Base-by-base conservation (phyloP, 2,888 invertebrate species). In the Thecocarcelia acutangulata region DNA sequence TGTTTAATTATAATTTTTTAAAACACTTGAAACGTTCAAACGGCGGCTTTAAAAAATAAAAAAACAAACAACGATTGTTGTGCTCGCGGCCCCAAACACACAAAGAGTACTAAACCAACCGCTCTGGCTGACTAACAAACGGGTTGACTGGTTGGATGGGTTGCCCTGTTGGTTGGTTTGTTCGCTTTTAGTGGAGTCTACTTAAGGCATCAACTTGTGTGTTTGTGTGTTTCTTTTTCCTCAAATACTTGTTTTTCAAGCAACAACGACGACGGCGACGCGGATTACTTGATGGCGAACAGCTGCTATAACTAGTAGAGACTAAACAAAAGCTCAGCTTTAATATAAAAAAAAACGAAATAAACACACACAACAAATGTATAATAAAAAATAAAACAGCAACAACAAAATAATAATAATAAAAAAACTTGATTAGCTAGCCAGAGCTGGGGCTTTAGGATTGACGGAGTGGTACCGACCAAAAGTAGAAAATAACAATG, bases 361-460 rank as follows among this genome's bases (percentile, higher is more conserved):
- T 4, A 61, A 21, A 44, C 8, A 52, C 15, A 46, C 28, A 48
- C 2, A 48, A 33, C 33, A 8, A 33, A 33, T 33, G 33, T 24
- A 24, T 5, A 61, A 73, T 54, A 66, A 72, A 48, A 48, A 69
- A 69, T 48, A 70, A 2, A 76, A 11, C 61, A 81, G 63, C 75
- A 79, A 83, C 82, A 83, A 42, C 83, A 79, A 84, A 84, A 83
- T 80, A 86, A 85, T 77, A 83, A 85, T 83, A 78, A 80, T 24
- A 66, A 24, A 75, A 74, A 82, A 79, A 78, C 76, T 73, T 78
- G 82, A 78, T 82, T 82, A 75, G 42, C 48, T 42, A 70, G 61
- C 54, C 72, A 59, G 56, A 75, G 75, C 50, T 70, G 75, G 58
- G 83, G 83, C 79, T 78, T 33, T 33, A 5, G 84, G 82, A 84